Conservation (phyloP, 2,888 invertebrate species). For the Cerastis leucographa region DNA sequence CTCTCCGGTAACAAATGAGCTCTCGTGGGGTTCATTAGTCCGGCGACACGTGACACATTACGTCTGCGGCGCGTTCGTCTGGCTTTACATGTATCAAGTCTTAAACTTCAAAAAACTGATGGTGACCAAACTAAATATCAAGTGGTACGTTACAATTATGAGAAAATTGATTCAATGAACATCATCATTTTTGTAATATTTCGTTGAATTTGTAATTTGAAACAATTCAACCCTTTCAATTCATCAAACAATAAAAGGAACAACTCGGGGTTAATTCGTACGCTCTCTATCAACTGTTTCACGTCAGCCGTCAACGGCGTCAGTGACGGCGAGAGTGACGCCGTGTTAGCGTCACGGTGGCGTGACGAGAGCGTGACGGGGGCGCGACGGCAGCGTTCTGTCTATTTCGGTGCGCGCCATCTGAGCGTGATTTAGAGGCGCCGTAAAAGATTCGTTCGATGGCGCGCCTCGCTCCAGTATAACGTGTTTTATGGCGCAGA, state of each 20-base stretch:
- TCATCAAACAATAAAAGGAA: constrained; percentile 1
- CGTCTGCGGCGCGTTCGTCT: not conserved
- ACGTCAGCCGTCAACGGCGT: not conserved
- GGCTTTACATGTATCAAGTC: not conserved
- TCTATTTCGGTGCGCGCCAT: constrained; percentile 25
- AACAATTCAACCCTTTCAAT: not conserved
- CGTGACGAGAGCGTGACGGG: constrained; percentile 1
- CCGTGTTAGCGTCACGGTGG: not conserved
- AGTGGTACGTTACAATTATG: not conserved
- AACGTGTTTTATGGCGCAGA: constrained; percentile 32
- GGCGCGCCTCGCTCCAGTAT: constrained; percentile 34
- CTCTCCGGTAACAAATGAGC: not conserved
- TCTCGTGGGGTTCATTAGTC: not conserved
- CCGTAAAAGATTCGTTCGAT: constrained; percentile 39
- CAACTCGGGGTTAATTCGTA: not conserved
- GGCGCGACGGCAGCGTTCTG: constrained; percentile 6
- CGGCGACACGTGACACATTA: not conserved
- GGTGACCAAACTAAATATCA: not conserved
- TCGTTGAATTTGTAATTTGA: too few relatives aligned
- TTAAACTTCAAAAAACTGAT: not conserved
- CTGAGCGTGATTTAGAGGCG: constrained; percentile 45
- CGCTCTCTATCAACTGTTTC: not conserved
- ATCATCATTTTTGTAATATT: too few relatives aligned
- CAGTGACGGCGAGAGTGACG: not conserved
- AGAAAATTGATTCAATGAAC: not conserved